Conservation (phyloP, 2,113 vertebrate genomes). For the Centropus bengalensis region DNA sequence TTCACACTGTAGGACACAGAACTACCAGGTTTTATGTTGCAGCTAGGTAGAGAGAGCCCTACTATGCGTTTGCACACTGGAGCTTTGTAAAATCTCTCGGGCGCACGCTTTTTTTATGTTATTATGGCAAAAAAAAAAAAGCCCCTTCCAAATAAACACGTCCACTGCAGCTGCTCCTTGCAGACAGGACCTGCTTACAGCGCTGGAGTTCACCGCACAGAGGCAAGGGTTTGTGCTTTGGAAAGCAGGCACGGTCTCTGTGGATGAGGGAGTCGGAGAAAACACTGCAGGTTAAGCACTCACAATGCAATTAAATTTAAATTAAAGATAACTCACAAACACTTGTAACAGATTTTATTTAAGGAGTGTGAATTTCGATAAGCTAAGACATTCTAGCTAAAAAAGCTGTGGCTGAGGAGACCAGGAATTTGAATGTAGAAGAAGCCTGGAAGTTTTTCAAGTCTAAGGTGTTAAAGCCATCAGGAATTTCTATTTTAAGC, state of each 20-base stretch:
- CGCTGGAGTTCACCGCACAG: neutral
- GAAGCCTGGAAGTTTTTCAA: constrained; percentile 26
- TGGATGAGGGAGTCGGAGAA: neutral
- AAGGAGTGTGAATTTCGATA: neutral
- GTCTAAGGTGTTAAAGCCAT: neutral
- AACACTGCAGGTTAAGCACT: neutral
- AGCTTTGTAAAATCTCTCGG: neutral
- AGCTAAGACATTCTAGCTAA: neutral
- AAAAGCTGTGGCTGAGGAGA: neutral
- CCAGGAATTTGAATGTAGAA: neutral
- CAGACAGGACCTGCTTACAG: neutral
- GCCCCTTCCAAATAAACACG: neutral
- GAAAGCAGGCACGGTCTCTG: neutral
- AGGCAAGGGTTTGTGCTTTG: neutral
- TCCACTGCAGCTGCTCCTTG: neutral
- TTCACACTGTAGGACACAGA: neutral
- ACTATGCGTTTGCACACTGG: neutral
- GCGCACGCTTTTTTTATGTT: neutral
- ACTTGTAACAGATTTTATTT: constrained; percentile 27
- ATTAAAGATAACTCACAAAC: constrained; percentile 9
- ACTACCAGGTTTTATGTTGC: neutral
- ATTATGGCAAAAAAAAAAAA: neutral
- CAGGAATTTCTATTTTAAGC: constrained; percentile 21
- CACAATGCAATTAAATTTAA: neutral
- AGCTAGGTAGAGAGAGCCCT: neutral